Evolutionary conservation across 2,888 invertebrate genomes (phyloP).

Genomic region (Tetramorium bicarinatum): DNA sequence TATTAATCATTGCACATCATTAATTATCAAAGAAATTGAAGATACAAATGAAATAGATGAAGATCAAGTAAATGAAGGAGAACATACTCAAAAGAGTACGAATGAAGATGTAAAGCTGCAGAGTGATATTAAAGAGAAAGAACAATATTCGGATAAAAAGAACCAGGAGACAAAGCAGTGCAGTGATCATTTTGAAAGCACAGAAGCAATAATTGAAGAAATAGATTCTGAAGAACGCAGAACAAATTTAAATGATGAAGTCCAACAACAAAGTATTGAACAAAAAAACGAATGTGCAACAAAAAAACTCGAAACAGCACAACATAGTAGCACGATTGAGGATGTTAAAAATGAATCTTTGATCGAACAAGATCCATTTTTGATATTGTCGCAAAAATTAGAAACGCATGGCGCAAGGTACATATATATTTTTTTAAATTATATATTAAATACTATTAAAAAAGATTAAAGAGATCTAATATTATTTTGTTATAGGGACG

Average conservation of each 20-base stretch:
- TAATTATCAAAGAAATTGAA: background rate
- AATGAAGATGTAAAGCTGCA: slow-evolving; percentile 1
- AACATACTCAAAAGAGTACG: background rate
- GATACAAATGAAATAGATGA: background rate
- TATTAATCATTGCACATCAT: slow-evolving; percentile 5
- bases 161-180: background rate
- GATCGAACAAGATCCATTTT: slow-evolving; percentile 51
- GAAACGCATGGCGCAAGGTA: slow-evolving; percentile 60
- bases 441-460: background rate
- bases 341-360: background rate
- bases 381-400: slow-evolving; percentile 47
- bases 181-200: background rate
- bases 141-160: background rate
- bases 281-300: background rate
- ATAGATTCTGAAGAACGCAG: background rate
- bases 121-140: background rate
- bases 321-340: background rate
- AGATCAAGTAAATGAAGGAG: background rate
- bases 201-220: background rate
- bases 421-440: slow-evolving; percentile 49
- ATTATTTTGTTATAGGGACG: slow-evolving; percentile 72
- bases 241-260: background rate
- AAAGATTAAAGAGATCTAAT: background rate
- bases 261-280: background rate
- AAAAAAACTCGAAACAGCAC: background rate